Base-by-base conservation (phyloP, 1,140 invertebrate species). In the Ceratosolen fusciceps region DNA sequence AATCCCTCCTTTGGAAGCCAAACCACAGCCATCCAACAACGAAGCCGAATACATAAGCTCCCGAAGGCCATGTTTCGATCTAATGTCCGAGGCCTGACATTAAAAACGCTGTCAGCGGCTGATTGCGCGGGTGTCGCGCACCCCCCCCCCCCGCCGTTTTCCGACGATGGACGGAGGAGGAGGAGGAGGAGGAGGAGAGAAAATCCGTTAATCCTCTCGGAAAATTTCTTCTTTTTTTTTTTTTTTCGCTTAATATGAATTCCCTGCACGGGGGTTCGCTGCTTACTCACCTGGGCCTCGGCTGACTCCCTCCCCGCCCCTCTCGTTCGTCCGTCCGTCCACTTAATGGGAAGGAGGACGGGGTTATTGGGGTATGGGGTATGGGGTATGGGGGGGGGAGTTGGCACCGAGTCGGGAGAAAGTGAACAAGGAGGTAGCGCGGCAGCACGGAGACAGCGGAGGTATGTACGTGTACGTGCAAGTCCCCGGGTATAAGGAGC, bases 161-260 rank as follows among this genome's bases (percentile, higher is more conserved):
- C 43, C 43, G 7, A 47, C n/a, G n/a, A n/a, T n/a, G n/a, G n/a
- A n/a, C n/a, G n/a, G 3, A n/a, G 29, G 1, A 14, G 9, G 49
- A 39, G 71, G 5, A 10, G 37, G n/a, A n/a, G n/a, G n/a, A n/a
- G n/a, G n/a, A n/a, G n/a, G n/a, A n/a, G n/a, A n/a, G n/a, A n/a
- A n/a, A n/a, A n/a, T n/a, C n/a, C n/a, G n/a, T 34, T 74, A 74
- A 74, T 74, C 77, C 77, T 21, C 76, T 79, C 39, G 70, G 74
- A 79, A 79, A 79, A 24, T 58, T 62, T 24, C 29, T 34, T 74
- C 26, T n/a, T 65, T 65, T 77, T 79, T 79, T 79, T 39, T 58
- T 62, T 31, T 24, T 37, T 73, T 34, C 39, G 47, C 56, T n/a
- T 72, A 77, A 77, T 77, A 71, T n/a, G n/a, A 77, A 77, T 77